Evolutionary conservation across 2,888 invertebrate genomes (phyloP), one percentile per base, ranked within the genome.

Genomic region (Ethmia dodecea): DNA sequence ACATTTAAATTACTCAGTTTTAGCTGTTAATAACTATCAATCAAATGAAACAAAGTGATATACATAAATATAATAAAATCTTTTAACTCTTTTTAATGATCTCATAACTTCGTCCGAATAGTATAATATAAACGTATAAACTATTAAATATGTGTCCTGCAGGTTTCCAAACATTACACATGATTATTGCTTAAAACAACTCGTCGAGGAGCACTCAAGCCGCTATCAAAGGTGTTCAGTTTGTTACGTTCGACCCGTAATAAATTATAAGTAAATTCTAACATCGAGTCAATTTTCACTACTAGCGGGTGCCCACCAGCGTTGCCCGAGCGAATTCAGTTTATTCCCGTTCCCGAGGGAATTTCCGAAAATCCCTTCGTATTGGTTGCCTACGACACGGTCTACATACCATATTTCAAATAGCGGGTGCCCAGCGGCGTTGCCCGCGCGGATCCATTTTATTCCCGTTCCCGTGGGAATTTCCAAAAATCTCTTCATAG

Each of bases 21-120:
- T 51, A 59, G 53, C 55, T 54, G 52, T 57, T 54, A 60, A 58
- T 52, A 40, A 45, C 55, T 58, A 62, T 53, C 46, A 52, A 49
- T 22, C 22, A 58, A 52, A 55, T 48, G 62, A 61, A 62, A 60
- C 52, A 58, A 59, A 52, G 42, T 45, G 47, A 52, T 56, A 56
- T 58, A 56, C 49, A 55, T 54, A 55, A 47, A 52, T 48, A 22
- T 22, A 22, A 22, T 22, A 9, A 22, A 22, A 22, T 46, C 49
- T 48, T 47, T 51, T 31, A 54, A 58, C 52, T 51, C 53, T 45
- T 40, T 45, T 45, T 43, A 44, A 45, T 47, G 48, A 52, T 52
- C 38, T 49, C 43, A 43, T 48, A 47, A 49, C 49, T 49, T 49
- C 43, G 40, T 43, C 35, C 36, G 28, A 37, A 45, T 43, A 40